Percentiles rank a stretch among this genome's conserved stretches.
phyloP scores from a whole-genome alignment of 2,888 invertebrate species.

The Hydriomena furcata region DNA sequence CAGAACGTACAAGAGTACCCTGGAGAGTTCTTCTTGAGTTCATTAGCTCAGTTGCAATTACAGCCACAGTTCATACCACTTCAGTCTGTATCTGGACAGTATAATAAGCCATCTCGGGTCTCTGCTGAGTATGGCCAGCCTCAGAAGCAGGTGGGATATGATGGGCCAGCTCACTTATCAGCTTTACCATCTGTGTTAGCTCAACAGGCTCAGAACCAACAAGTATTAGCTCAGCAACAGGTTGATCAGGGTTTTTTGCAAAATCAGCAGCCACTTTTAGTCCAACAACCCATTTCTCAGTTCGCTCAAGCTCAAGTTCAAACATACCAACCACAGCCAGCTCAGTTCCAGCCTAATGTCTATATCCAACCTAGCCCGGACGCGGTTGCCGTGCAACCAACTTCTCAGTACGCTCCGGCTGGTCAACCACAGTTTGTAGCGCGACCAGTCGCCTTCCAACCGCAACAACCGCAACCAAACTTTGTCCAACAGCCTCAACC shows the following conservation, averaged over 20 bases:
- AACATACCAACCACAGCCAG: conserved; percentile 34
- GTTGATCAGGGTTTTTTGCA: conserved; percentile 11
- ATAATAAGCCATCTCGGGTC: conserved; percentile 46
- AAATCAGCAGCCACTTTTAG: conserved; percentile 22
- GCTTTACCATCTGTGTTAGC: conserved; percentile 68
- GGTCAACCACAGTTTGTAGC: conserved; percentile 43
- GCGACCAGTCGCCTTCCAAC: conserved; percentile 43
- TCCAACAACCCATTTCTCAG: conserved; percentile 40
- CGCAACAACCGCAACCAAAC: conserved; percentile 29
- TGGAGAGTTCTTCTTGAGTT: conserved; percentile 66
- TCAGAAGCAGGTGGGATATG: conserved; percentile 60
- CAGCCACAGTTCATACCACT: conserved; percentile 64
- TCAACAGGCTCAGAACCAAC: conserved; percentile 46
- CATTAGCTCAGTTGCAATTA: conserved; percentile 64
- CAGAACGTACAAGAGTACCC: conserved; percentile 73
- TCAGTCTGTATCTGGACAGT: conserved; percentile 58
- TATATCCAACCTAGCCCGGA: conserved; percentile 32
- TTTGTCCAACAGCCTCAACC: conserved; percentile 19
- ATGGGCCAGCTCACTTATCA: conserved; percentile 67
- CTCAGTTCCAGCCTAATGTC: conserved; percentile 35
- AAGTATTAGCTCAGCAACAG: conserved; percentile 59
- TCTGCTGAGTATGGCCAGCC: conserved; percentile 25
- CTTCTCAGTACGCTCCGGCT: conserved; percentile 42
- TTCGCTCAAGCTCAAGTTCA: conserved; percentile 36
- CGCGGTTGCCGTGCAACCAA: conserved; percentile 22